Evolutionary conservation across 2,113 vertebrate species (phyloP), one percentile per base, ranked within the genome.

Genomic region (Thamnaconus septentrionalis): DNA sequence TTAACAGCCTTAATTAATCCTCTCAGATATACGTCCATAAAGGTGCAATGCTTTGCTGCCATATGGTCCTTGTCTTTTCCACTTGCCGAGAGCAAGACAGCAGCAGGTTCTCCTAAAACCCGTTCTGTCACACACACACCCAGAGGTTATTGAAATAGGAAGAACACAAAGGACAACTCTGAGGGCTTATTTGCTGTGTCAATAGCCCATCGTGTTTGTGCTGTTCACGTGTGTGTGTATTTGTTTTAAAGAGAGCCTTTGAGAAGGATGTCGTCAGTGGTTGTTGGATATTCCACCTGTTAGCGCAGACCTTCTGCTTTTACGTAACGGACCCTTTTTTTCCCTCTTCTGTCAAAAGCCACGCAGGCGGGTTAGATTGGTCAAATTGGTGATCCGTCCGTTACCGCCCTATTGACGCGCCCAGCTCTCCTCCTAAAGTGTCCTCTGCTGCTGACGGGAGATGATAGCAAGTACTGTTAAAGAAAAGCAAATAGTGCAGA

Each of bases 141-240:
- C 64, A 3, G 9, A 9, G 60, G 48, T 46, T 1, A 59, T 42
- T 31, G 18, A 31, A 31, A 31, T 31, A 31, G 18, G 18, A 31
- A 31, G 18, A 31, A 31, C 18, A 31, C 18, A 31, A 1, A 31
- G 18, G 18, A 64, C 61, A 52, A 12, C 6, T 31, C 11, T 11
- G 12, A 18, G 4, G 46, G n/a, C 55, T 58, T 84, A 64, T 87
- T 87, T 82, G 70, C 73, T 12, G 18, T 40, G 63, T 49, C 82
- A 64, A 82, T 61, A 74, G 3, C 46, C 11, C 42, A 31, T 31
- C 18, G 18, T 31, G 18, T 31, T 31, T 31, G 18, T 31, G 18
- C 18, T 31, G 18, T 31, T 31, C 18, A 31, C 18, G 2, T 31
- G 18, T 31, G 18, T 31, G 18, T 31, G 18, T 31, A 31, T 31